Percentiles rank a stretch among this genome's conserved stretches.
Conservation (phyloP, 2,797 vertebrate species). For the Chromis chromis region DNA sequence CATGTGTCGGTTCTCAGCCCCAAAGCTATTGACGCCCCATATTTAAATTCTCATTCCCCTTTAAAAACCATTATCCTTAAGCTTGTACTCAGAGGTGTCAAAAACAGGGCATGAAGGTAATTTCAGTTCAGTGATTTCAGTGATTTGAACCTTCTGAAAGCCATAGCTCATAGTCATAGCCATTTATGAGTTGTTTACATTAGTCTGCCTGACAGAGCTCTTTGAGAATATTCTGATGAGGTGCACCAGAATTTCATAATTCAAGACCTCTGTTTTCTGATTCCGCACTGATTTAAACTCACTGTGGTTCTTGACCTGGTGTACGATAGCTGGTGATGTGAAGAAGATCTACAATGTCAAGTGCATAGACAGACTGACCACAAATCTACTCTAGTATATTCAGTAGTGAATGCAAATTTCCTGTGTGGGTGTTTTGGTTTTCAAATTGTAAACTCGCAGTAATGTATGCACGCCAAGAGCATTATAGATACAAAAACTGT, state of each 20-base stretch:
- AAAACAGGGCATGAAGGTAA: not conserved
- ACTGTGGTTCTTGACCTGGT: conserved; percentile 7
- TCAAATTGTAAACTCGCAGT: conserved; percentile 46
- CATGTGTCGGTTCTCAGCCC: conserved; percentile 2
- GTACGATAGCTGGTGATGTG: not conserved
- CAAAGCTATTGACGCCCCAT: not conserved
- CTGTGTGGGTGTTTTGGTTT: conserved; percentile 58
- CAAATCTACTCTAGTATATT: conserved; percentile 26
- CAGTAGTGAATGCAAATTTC: conserved; percentile 38
- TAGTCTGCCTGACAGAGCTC: not conserved
- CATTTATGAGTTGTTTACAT: not conserved
- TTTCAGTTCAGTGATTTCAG: conserved; percentile 5
- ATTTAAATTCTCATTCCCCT: conserved; percentile 1
- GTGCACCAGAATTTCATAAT: not conserved
- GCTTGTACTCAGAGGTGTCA: conserved; percentile 4
- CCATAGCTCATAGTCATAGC: conserved; percentile 7
- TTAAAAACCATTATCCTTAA: not conserved
- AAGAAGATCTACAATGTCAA: not conserved
- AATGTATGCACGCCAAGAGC: conserved; percentile 50
- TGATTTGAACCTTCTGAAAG: conserved; percentile 3
- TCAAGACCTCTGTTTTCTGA: not conserved
- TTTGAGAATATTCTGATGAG: not conserved
- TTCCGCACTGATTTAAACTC: conserved; percentile 20
- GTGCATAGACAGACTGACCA: conserved; percentile 14
- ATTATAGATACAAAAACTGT: conserved; percentile 34